These are phyloP conservation scores for Ormia ochracea DNA, from an alignment of 2,888 invertebrate genomes.

Conservation along the genomic window DNA sequence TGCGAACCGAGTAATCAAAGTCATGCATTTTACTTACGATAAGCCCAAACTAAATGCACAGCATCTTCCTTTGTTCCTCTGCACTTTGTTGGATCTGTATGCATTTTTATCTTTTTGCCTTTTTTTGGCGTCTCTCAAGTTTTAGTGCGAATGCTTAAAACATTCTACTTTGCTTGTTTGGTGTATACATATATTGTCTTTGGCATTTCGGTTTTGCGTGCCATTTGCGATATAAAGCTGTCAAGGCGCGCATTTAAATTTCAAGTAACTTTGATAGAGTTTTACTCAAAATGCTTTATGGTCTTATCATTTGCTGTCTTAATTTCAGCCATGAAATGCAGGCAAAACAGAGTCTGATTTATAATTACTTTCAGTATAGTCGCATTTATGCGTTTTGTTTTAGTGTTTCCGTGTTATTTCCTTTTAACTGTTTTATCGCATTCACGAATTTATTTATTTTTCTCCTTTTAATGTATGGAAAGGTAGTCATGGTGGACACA, in stretches of 20 bases:
- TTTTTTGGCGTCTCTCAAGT: not conserved
- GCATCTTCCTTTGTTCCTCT: conserved; percentile 10
- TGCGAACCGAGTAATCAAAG: conserved; percentile 60
- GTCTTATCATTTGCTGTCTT: conserved; percentile 54
- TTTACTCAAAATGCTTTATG: conserved; percentile 55
- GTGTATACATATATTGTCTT: not conserved
- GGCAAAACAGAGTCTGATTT: conserved; percentile 34
- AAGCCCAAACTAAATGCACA: conserved; percentile 50
- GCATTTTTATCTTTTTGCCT: not conserved
- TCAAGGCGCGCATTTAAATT: conserved; percentile 63
- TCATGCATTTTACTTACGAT: conserved; percentile 58
- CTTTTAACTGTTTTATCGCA: conserved; percentile 50
- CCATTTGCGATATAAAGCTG: conserved; percentile 62
- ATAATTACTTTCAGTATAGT: conserved; percentile 4
- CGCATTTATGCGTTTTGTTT: not conserved
- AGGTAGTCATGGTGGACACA: conserved; percentile 13
- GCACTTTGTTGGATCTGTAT: conserved; percentile 4
- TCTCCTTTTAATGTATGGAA: conserved; percentile 4
- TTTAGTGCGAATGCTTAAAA: not conserved
- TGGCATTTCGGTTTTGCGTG: conserved; percentile 58
- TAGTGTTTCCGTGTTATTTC: conserved; percentile 28
- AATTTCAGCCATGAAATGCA: conserved; percentile 53
- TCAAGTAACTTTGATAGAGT: conserved; percentile 52
- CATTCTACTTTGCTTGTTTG: not conserved
- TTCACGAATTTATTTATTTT: conserved; percentile 29